Evolutionary conservation across 2,797 vertebrate species (phyloP), one percentile per base, ranked within the genome.

Genomic region (Anomalospiza imberbis): DNA sequence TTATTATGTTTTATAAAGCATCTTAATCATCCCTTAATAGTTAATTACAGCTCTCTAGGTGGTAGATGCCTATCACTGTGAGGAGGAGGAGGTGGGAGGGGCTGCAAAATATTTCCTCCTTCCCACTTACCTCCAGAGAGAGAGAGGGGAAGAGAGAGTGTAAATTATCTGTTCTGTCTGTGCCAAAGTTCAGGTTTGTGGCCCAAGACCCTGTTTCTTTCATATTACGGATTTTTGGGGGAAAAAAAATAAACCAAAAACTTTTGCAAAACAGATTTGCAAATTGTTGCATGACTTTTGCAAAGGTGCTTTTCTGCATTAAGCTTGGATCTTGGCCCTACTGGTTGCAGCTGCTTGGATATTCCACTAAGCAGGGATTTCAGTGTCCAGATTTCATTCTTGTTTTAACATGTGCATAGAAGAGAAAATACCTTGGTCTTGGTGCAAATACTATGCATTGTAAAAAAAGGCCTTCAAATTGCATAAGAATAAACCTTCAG

Each of bases 41-140:
- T 57, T 92, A 94, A 77, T 73, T 95, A 42, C 63, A 94, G 76
- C 91, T 91, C 91, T 82, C 77, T 79, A 90, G 66, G 87, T 95
- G 92, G 89, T 93, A 93, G 93, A 91, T 95, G 50, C 38, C 74
- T 95, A 91, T 94, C 85, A 7, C 48, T 29, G 38, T 34, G 89
- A 77, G 53, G 75, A 73, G 86, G 88, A 8, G 57, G 75, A 76
- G 26, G 6, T 77, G 86, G 81, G 84, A 93, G 74, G 74, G 60
- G 76, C 51, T 80, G 75, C 12, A 57, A 36, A 65, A 55, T 48
- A 62, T 47, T 89, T 60, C 72, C 34, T 86, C 7, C 24, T 68
- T 86, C 87, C 44, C 16, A 6, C 66, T 80, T 84, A 18, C 18
- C 67, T 61, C 6, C 51, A 60, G 53, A 85, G 75, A n/a, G 45